Conservation (phyloP, 2,113 vertebrate genomes). For the Siphamia tubifer region DNA sequence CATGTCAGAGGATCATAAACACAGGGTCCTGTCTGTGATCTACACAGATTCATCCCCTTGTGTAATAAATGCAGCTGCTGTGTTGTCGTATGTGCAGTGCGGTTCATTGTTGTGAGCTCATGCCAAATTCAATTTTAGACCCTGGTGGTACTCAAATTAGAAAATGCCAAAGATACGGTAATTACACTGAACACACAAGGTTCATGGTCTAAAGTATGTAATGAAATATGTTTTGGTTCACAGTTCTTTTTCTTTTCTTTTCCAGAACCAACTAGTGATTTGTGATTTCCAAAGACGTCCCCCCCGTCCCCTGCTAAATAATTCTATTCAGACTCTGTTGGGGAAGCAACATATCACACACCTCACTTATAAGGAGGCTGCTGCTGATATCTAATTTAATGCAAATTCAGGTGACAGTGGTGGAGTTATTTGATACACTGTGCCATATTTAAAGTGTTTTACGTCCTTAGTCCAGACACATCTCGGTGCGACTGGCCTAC, state of each 20-base stretch:
- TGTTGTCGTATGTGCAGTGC: not conserved
- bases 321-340: constrained; percentile 11
- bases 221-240: not conserved
- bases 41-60: not conserved
- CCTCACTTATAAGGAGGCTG: constrained; percentile 41
- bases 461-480: constrained; percentile 11
- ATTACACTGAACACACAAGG: not conserved
- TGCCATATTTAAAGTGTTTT: constrained; percentile 53
- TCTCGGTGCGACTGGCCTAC: constrained; percentile 50
- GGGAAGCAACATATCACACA: constrained; percentile 22
- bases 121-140: constrained; percentile 42
- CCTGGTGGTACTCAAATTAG: not conserved
- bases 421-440: constrained; percentile 16
- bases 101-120: constrained; percentile 13
- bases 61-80: not conserved
- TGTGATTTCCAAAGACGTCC: constrained; percentile 32
- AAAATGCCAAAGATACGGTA: constrained; percentile 32
- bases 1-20: constrained; percentile 65
- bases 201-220: not conserved
- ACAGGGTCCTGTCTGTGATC: constrained; percentile 2
- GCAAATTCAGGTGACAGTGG: constrained; percentile 27
- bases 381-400: constrained; percentile 43
- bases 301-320: constrained; percentile 27
- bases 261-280: constrained; percentile 17
- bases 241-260: constrained; percentile 10